These are phyloP conservation scores for Cheirogaleus major DNA, from an alignment of 2,797 vertebrate genomes.

Conservation along the genomic window DNA sequence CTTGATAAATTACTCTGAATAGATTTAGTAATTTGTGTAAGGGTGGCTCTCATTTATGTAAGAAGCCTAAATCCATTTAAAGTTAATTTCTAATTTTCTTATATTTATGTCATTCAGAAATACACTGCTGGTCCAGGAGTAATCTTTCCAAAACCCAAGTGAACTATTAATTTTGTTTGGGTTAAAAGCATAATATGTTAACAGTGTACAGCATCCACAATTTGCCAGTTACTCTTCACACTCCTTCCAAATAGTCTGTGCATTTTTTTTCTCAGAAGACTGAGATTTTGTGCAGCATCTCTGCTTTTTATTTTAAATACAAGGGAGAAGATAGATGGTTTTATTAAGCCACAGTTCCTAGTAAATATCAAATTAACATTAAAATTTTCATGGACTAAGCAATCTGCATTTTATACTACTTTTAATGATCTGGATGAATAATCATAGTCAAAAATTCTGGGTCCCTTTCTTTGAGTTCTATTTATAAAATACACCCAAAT, in stretches of 20 bases:
- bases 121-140: constrained; percentile 62
- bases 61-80: constrained; percentile 75
- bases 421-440: constrained; percentile 46
- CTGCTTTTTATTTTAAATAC: constrained; percentile 51
- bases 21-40: constrained; percentile 74
- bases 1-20: constrained; percentile 80
- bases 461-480: constrained; percentile 59
- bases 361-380: constrained; percentile 51
- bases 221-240: constrained; percentile 33
- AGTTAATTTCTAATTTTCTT: constrained; percentile 71
- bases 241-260: constrained; percentile 35
- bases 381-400: constrained; percentile 30
- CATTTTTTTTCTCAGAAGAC: background rate
- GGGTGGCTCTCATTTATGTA: constrained; percentile 68
- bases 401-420: constrained; percentile 24
- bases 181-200: constrained; percentile 60
- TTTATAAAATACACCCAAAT: constrained; percentile 72
- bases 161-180: constrained; percentile 76
- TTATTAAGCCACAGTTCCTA: constrained; percentile 55
- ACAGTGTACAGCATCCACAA: background rate
- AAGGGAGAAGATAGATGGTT: constrained; percentile 37
- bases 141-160: constrained; percentile 68
- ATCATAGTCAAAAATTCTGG: constrained; percentile 22
- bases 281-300: constrained; percentile 31
- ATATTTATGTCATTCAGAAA: constrained; percentile 73